phyloP scores from a whole-genome alignment of 2,888 invertebrate genomes.

The Xanthia togata region DNA sequence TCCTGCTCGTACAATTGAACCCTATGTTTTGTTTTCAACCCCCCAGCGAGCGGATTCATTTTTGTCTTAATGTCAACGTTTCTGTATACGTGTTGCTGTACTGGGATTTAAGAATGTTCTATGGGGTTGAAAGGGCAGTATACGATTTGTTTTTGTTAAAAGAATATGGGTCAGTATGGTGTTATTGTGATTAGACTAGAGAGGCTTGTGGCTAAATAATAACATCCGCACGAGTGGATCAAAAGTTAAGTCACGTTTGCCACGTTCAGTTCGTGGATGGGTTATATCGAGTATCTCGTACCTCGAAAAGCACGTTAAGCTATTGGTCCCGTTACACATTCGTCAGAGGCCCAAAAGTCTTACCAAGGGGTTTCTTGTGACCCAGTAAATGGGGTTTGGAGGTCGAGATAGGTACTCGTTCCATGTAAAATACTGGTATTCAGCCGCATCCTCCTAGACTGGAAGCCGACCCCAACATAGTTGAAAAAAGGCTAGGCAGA shows the following conservation, averaged over 20 bases:
- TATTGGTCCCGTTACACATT: neutral
- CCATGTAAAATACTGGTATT: too few relatives aligned
- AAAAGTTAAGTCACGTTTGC: neutral
- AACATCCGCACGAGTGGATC: too few relatives aligned
- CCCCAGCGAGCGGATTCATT: slow-evolving; percentile 57
- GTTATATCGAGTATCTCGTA: neutral
- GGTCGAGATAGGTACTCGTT: too few relatives aligned
- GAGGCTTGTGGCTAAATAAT: neutral
- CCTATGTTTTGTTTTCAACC: slow-evolving; percentile 76
- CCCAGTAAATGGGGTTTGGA: too few relatives aligned
- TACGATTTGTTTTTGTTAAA: neutral
- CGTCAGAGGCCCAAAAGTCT: too few relatives aligned
- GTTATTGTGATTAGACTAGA: neutral
- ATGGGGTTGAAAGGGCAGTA: slow-evolving; percentile 11
- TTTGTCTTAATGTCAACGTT: slow-evolving; percentile 63
- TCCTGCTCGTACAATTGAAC: slow-evolving; percentile 74
- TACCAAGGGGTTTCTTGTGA: too few relatives aligned
- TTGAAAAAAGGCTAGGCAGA: too few relatives aligned
- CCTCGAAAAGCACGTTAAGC: neutral
- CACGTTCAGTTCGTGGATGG: neutral
- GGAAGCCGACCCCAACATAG: too few relatives aligned
- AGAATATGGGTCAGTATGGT: slow-evolving; percentile 41
- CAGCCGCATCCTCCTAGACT: too few relatives aligned
- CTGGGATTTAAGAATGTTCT: slow-evolving; percentile 43
- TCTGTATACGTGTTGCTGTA: slow-evolving; percentile 34